Percentiles rank a stretch among this genome's conserved stretches.
Conservation (phyloP, 2,888 invertebrate species). For the Drosophila nr. medialis region DNA sequence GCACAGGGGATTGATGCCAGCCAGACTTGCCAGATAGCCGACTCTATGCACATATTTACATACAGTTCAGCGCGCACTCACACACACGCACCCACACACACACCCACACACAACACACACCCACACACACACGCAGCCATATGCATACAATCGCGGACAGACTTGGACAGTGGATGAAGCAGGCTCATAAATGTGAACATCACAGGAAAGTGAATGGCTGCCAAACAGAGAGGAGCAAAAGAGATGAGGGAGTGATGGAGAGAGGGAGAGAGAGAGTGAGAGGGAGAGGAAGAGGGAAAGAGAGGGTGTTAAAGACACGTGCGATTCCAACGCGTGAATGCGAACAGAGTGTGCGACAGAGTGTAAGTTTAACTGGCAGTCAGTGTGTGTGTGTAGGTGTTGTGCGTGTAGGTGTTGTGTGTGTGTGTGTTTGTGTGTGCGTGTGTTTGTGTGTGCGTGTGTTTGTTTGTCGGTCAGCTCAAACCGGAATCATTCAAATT, state of each 20-base stretch:
- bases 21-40: slow-evolving; percentile 47
- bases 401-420: not conserved
- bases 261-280: not conserved
- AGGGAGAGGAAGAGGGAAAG: not conserved
- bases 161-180: slow-evolving; percentile 6
- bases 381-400: slow-evolving; percentile 1
- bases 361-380: slow-evolving; percentile 12
- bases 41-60: slow-evolving; percentile 70
- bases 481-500: slow-evolving; percentile 38
- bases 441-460: not conserved
- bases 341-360: slow-evolving; percentile 28
- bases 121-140: not conserved
- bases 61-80: slow-evolving; percentile 65
- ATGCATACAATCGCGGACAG: slow-evolving; percentile 7
- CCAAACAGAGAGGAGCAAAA: slow-evolving; percentile 32
- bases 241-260: not conserved
- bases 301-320: slow-evolving; percentile 57
- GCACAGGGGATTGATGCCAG: slow-evolving; percentile 4
- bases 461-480: slow-evolving; percentile 12
- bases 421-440: not conserved
- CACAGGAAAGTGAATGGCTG: slow-evolving; percentile 63
- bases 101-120: not conserved
- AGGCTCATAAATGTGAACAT: slow-evolving; percentile 61
- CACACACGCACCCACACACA: not conserved
- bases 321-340: slow-evolving; percentile 61